Base-by-base conservation (phyloP, 2,888 invertebrate genomes). In the Leptinotarsa juncta region DNA sequence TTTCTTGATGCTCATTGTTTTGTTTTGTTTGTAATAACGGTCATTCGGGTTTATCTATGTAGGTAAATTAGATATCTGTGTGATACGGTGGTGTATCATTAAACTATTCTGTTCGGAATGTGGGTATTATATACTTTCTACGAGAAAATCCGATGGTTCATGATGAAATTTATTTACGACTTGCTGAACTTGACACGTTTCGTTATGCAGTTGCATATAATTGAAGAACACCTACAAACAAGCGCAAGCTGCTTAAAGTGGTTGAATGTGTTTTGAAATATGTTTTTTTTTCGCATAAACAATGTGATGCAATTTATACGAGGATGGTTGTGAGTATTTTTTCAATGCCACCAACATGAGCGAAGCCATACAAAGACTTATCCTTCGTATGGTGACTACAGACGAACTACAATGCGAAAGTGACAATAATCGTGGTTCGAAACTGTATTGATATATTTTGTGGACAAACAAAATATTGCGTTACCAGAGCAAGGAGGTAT, bases 1-100 rank as follows among this genome's bases (percentile, higher is more conserved):
- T 53, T 55, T 48, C 42, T 32, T 49, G 50, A n/a, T 62, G 57
- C 65, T 66, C 67, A 70, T 77, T 77, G 74, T 77, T 77, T 76
- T 77, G 66, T 69, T 75, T 72, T 70, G 62, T 72, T 32, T 48
- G 70, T 70, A 72, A 75, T 72, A 70, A 67, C 68, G 67, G 68
- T 74, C 68, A 72, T 72, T 72, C 49, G 70, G 42, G 51, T 77
- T 77, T 77, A 72, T 74, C 70, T 74, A 74, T 72, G 51, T 77
- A 69, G 73, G 76, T 76, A 73, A 76, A 76, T 76, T 76, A 65
- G 71, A 57, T 62, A 50, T 71, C 32, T 67, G 70, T 70, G 60
- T 67, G 48, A 69, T 57, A 53, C 57, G 48, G 68, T 50, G 70
- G 70, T 67, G 68, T 76, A 76, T 76, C 71, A 76, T 76, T 76